These are phyloP conservation scores for Tachystola acroxantha DNA, from an alignment of 2,888 invertebrate genomes.

Conservation along the genomic window DNA sequence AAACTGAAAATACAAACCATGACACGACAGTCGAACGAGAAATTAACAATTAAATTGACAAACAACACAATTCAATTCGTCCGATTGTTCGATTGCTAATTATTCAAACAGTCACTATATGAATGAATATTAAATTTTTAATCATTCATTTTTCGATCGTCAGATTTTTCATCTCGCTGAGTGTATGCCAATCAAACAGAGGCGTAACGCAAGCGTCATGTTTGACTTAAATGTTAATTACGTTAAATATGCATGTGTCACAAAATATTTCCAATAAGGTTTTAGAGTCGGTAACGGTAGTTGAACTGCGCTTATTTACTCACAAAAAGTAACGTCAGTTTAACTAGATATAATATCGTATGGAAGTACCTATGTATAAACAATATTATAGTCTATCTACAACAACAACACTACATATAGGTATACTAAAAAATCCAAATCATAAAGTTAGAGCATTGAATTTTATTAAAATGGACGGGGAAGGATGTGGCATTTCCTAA, in stretches of 20 bases:
- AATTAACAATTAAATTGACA: conserved; percentile 56
- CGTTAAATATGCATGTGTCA: not conserved
- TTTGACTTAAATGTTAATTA: conserved; percentile 5
- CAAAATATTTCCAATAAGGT: too few species aligned
- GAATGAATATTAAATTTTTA: conserved; percentile 47
- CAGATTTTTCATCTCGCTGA: conserved; percentile 17
- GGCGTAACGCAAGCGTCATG: not conserved
- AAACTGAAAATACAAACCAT: conserved; percentile 34
- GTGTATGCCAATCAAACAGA: conserved; percentile 7
- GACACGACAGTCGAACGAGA: conserved; percentile 42
- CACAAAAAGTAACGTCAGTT: too few species aligned
- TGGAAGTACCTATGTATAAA: too few species aligned
- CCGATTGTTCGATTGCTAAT: conserved; percentile 44
- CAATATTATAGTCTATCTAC: too few species aligned
- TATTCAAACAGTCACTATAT: conserved; percentile 43
- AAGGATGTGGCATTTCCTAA: too few species aligned
- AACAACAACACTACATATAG: too few species aligned
- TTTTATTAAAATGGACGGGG: too few species aligned
- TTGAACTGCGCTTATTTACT: too few species aligned
- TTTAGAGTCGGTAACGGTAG: too few species aligned
- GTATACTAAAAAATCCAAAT: too few species aligned
- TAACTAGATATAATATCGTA: too few species aligned
- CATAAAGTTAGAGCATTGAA: too few species aligned
- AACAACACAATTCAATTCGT: conserved; percentile 49
- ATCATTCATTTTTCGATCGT: conserved; percentile 27